Conservation (phyloP, 2,113 vertebrate species). For the Lagopus muta region DNA sequence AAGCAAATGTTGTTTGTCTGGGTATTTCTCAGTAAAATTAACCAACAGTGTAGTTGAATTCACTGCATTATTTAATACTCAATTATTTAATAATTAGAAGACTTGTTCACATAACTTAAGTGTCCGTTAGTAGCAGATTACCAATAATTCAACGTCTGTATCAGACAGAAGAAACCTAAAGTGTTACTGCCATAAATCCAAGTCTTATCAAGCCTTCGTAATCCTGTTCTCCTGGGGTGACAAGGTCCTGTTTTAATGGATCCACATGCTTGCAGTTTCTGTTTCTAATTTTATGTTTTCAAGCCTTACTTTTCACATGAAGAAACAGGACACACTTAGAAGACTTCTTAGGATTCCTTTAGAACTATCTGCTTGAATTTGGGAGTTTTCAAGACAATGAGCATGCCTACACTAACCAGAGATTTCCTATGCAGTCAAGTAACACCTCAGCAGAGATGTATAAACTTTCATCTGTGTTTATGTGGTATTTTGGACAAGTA, state of each 20-base stretch:
- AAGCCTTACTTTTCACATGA: neutral
- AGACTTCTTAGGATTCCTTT: neutral
- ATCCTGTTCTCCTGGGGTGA: neutral
- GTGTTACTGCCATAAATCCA: neutral
- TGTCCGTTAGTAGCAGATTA: neutral
- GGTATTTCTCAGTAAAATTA: neutral
- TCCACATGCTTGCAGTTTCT: neutral
- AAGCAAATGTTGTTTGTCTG: neutral
- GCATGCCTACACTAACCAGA: neutral
- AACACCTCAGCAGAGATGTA: neutral
- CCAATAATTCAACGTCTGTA: neutral
- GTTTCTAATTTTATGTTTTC: conserved; percentile 6
- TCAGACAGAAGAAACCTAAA: neutral
- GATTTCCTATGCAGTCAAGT: neutral
- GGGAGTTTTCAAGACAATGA: neutral
- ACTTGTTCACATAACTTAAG: conserved; percentile 2
- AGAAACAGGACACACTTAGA: neutral
- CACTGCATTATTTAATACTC: neutral
- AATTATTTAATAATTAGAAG: neutral
- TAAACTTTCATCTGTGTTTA: neutral
- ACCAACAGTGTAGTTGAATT: neutral
- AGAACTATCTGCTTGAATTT: neutral
- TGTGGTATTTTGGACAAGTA: neutral
- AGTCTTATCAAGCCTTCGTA: conserved; percentile 16
- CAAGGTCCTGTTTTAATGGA: neutral